Percentiles rank a stretch among this genome's conserved stretches.
Evolutionary conservation across 92 coral and sea anemone species (phyloP).

Genomic region (Micromussa lordhowensis): DNA sequence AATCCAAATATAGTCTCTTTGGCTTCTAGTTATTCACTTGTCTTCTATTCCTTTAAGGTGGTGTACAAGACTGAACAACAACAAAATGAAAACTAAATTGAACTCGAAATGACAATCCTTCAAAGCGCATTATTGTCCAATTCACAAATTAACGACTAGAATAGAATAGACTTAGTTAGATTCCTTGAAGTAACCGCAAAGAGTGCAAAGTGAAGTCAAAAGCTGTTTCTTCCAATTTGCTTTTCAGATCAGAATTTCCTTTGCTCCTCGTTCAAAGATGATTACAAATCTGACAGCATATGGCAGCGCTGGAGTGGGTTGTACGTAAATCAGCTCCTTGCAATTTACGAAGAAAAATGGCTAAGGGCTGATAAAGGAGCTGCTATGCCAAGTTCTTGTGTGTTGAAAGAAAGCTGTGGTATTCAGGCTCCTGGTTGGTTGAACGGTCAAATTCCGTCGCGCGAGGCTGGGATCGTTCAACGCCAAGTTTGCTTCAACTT

Average conservation of each 20-base stretch:
- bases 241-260: constrained; percentile 6
- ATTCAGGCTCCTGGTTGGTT: constrained; percentile 67
- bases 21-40: too few species aligned
- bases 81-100: too few species aligned
- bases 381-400: constrained; percentile 8
- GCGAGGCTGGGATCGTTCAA: constrained; percentile 40
- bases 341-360: constrained; percentile 2
- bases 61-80: too few species aligned
- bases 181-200: neutral
- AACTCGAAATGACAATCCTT: too few species aligned
- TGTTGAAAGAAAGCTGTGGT: constrained; percentile 29
- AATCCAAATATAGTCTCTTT: neutral
- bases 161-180: too few species aligned
- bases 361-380: neutral
- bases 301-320: constrained; percentile 17
- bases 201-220: neutral
- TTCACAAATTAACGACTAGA: neutral
- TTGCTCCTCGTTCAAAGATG: constrained; percentile 3
- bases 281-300: neutral
- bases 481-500: constrained; percentile 23
- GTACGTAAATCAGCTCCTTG: neutral
- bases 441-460: constrained; percentile 48
- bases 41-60: too few species aligned
- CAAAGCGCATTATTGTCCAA: too few species aligned
- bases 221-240: neutral